Evolutionary conservation across 2,888 invertebrate genomes (phyloP), one percentile per base, ranked within the genome.

Genomic region (Nymphalis urticae): DNA sequence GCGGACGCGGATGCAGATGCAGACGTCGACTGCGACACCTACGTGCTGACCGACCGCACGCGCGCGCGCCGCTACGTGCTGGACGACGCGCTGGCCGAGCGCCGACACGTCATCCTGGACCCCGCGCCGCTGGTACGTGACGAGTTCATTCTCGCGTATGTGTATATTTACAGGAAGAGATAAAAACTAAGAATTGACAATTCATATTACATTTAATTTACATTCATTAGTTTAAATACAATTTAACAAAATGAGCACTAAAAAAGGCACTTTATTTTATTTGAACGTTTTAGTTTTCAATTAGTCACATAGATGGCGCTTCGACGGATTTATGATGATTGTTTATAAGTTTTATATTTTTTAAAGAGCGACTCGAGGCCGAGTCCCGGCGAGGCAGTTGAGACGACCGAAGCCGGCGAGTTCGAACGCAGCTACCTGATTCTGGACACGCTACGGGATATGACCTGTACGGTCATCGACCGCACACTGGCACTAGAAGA

Each of bases 1-100:
- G 76, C 73, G 48, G 77, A 70, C 48, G 69, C 70, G 63, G 74
- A 62, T n/a, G n/a, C 48, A 77, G n/a, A n/a, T n/a, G n/a, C 64
- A 56, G 76, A 75, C 66, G 78, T 59, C 32, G 70, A 69, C 32
- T 62, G 69, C 51, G 89, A 90, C 75, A 92, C 92, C 53, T 93
- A 88, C 86, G 90, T 93, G 70, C 84, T 93, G 75, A 90, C 91
- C 59, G 87, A 85, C 78, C 73, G 82, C 62, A 73, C 82, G 65
- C 82, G 87, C 58, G 85, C 87, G 54, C 80, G 85, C 69, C 79
- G 83, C n/a, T 90, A 89, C 80, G 79, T 87, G 68, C 82, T 93
- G 71, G 80, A 80, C 59, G 88, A 89, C 79, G 85, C 85, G 73
- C 81, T 90, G 42, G 80, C 79, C 27, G 84, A 82, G 66, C 67